Evolutionary conservation across 2,888 invertebrate species (phyloP).

Genomic region (Spodoptera exigua): DNA sequence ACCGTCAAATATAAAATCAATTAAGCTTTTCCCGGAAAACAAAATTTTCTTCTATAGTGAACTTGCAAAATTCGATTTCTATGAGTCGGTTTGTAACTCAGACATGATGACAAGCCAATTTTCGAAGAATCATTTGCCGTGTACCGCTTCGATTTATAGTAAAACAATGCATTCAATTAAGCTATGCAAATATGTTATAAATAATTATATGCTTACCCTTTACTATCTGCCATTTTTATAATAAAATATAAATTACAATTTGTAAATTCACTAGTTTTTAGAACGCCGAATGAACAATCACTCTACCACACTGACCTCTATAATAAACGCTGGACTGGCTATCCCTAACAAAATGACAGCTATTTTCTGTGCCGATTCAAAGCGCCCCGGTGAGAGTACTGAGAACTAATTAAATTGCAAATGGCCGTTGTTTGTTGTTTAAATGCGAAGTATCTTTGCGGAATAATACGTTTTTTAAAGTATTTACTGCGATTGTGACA

Average conservation of each 20-base stretch:
- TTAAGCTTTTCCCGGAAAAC: slow-evolving; percentile 8
- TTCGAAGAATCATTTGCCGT: slow-evolving; percentile 72
- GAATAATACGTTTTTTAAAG: too few species aligned
- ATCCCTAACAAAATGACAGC: too few species aligned
- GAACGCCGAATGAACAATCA: slow-evolving; percentile 81
- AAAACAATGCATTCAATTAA: slow-evolving; percentile 20
- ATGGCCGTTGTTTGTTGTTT: too few species aligned
- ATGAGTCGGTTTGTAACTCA: slow-evolving; percentile 66
- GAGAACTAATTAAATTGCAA: too few species aligned
- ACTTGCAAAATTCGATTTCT: slow-evolving; percentile 60
- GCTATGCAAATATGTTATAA: slow-evolving; percentile 30
- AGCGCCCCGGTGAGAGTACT: too few species aligned
- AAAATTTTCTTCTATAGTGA: slow-evolving; percentile 30
- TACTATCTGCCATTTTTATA: slow-evolving; percentile 88
- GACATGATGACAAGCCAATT: slow-evolving; percentile 90
- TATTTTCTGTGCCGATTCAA: too few species aligned
- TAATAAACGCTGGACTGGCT: too few species aligned
- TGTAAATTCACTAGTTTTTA: slow-evolving; percentile 75
- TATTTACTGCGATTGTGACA: too few species aligned
- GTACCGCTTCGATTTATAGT: slow-evolving; percentile 53
- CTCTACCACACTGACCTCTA: too few species aligned
- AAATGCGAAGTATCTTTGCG: too few species aligned
- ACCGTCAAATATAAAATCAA: slow-evolving; percentile 1
- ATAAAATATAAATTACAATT: slow-evolving; percentile 74
- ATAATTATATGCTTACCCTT: slow-evolving; percentile 79